Evolutionary conservation across 2,113 vertebrate species (phyloP).

Genomic region (Arenaria interpres): DNA sequence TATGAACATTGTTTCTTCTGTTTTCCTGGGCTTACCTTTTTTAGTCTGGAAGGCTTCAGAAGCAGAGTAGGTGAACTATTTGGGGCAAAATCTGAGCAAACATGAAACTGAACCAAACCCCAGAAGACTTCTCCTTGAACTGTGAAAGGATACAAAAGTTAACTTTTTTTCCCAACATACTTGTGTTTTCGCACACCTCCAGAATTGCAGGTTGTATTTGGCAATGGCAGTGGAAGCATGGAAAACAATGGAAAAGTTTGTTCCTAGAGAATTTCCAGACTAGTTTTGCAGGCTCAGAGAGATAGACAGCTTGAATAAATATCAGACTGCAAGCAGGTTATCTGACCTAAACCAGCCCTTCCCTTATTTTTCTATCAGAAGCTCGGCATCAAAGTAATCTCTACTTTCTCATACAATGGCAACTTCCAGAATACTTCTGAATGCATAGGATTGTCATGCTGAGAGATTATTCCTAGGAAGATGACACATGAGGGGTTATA

Average conservation of each 20-base stretch:
- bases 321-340: neutral
- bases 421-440: slow-evolving; percentile 23
- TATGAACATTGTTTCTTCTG: slow-evolving; percentile 24
- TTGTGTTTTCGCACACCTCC: slow-evolving; percentile 31
- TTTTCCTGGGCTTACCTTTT: slow-evolving; percentile 45
- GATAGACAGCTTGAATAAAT: neutral
- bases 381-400: slow-evolving; percentile 14
- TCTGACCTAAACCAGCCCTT: slow-evolving; percentile 11
- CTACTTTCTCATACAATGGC: neutral
- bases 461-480: slow-evolving; percentile 12
- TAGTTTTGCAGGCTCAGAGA: neutral
- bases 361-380: slow-evolving; percentile 15
- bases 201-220: slow-evolving; percentile 9
- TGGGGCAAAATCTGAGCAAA: neutral
- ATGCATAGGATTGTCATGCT: neutral
- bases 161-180: neutral
- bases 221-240: neutral
- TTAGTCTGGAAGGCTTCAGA: slow-evolving; percentile 39
- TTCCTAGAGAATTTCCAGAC: slow-evolving; percentile 13
- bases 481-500: slow-evolving; percentile 3
- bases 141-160: neutral
- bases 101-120: neutral
- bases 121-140: neutral
- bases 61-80: neutral
- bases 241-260: slow-evolving; percentile 34